These are phyloP conservation scores for Mixornis gularis DNA, from an alignment of 2,113 vertebrate species.

Conservation along the genomic window DNA sequence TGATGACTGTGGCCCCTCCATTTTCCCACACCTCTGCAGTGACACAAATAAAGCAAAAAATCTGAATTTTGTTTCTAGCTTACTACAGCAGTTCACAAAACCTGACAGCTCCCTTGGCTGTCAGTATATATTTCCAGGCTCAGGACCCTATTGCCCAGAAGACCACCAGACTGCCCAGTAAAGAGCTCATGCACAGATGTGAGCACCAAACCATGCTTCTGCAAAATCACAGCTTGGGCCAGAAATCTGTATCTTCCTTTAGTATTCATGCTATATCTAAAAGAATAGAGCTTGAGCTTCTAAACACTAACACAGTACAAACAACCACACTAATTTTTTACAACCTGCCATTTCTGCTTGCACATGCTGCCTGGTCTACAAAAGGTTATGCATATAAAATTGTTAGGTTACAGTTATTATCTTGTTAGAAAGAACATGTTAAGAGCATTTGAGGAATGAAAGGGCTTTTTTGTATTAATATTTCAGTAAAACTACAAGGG, in stretches of 20 bases:
- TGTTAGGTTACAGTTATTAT: conserved; percentile 34
- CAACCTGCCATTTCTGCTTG: conserved; percentile 5
- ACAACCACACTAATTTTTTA: conserved; percentile 19
- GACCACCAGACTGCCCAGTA: neutral
- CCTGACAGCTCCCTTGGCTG: neutral
- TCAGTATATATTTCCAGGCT: neutral
- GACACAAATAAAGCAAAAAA: neutral
- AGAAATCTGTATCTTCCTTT: neutral
- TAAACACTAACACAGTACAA: neutral
- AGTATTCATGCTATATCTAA: neutral
- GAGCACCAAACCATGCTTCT: neutral
- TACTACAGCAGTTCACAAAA: neutral
- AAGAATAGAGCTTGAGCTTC: neutral
- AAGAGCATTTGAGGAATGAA: conserved; percentile 29
- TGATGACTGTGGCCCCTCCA: neutral
- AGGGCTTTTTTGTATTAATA: neutral
- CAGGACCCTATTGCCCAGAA: neutral
- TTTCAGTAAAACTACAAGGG: neutral
- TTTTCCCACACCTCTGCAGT: neutral
- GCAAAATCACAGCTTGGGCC: neutral
- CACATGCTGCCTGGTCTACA: neutral
- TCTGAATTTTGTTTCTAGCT: neutral
- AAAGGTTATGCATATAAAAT: conserved; percentile 56
- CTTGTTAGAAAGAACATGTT: conserved; percentile 24
- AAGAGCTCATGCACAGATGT: neutral